A percentile compares a stretch with the other conserved stretches of the same genome.
phyloP scores from a whole-genome alignment of 2,888 invertebrate genomes.

The Agrochola macilenta region DNA sequence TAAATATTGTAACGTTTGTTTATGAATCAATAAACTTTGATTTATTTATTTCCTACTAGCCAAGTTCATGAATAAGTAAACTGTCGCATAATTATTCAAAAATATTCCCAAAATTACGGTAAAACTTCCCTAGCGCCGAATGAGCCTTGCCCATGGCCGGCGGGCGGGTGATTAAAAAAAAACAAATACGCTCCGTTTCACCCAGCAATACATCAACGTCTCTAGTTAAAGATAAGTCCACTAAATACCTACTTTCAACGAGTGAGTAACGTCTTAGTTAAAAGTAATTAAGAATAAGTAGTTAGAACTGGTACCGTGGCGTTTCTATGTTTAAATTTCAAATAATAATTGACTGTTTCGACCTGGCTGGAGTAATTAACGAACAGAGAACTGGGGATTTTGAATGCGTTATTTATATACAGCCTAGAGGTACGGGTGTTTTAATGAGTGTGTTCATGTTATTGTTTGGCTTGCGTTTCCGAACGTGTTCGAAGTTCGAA shows the following conservation, averaged over 20 bases:
- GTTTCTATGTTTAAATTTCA: conserved; percentile 74
- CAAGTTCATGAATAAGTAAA: conserved; percentile 6
- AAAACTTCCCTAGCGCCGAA: conserved; percentile 52
- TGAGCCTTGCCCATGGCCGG: conserved; percentile 64
- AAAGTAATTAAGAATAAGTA: conserved; percentile 89
- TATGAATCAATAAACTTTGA: too few species aligned
- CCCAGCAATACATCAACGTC: conserved; percentile 86
- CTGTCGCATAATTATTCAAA: conserved; percentile 32
- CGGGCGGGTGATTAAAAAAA: conserved; percentile 76
- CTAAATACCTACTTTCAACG: conserved; percentile 87
- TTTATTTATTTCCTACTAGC: neutral
- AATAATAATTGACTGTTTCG: conserved; percentile 86
- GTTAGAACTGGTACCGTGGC: conserved; percentile 80
- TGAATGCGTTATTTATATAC: conserved; percentile 77
- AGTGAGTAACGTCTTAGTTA: conserved; percentile 89
- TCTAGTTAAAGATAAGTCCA: conserved; percentile 79
- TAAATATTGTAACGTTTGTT: too few species aligned
- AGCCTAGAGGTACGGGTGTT: conserved; percentile 70
- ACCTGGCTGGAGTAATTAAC: conserved; percentile 82
- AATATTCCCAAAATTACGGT: conserved; percentile 54
- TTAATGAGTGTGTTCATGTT: conserved; percentile 71
- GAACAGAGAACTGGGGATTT: conserved; percentile 78
- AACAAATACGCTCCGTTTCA: conserved; percentile 78
- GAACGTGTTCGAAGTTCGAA: conserved; percentile 38
- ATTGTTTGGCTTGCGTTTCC: conserved; percentile 65